These are phyloP conservation scores for Pedionomus torquatus DNA, from an alignment of 2,113 vertebrate genomes.

Conservation along the genomic window DNA sequence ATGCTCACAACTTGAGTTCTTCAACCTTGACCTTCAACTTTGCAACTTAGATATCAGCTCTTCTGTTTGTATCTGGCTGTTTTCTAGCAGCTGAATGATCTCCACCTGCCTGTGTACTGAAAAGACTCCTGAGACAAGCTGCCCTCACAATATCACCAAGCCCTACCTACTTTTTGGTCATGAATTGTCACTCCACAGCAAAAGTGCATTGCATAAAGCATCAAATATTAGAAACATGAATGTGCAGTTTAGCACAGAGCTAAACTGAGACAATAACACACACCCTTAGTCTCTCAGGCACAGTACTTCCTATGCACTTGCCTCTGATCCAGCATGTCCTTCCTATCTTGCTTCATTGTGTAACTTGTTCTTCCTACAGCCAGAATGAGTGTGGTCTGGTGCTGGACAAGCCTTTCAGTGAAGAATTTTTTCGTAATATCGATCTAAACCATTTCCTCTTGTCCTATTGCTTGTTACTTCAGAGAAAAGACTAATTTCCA, in stretches of 20 bases:
- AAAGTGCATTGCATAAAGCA: neutral
- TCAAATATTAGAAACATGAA: neutral
- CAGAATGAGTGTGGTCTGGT: neutral
- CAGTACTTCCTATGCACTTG: neutral
- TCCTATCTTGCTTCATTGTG: neutral
- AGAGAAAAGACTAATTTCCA: neutral
- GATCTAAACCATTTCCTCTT: neutral
- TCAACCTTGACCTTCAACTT: neutral
- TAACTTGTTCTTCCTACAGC: neutral
- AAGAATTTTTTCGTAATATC: neutral
- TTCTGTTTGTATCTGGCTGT: neutral
- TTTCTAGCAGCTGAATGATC: neutral
- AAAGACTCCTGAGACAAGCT: neutral
- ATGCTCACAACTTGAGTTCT: neutral
- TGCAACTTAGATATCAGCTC: neutral
- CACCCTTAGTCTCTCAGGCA: neutral
- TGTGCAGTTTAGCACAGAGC: neutral
- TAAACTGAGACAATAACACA: neutral
- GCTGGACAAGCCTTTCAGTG: neutral
- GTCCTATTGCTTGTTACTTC: neutral
- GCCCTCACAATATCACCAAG: neutral
- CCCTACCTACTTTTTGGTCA: accelerated
- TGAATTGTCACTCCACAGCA: neutral
- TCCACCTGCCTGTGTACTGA: neutral
- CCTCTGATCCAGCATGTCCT: neutral